Conservation (phyloP, 2,797 vertebrate species). For the Thripadectes ignobilis region DNA sequence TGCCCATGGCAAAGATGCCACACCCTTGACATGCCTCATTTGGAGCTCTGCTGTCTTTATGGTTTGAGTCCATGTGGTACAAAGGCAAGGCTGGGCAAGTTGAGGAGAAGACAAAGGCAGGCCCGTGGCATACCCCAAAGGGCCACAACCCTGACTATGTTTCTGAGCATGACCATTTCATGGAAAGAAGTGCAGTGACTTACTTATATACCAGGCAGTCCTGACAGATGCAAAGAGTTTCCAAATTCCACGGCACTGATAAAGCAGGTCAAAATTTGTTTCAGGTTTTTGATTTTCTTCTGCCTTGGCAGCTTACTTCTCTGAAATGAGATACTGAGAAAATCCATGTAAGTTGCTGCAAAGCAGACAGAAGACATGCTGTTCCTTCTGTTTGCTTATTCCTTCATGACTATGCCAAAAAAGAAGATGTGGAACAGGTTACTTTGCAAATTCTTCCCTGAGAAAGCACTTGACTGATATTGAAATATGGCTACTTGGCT, state of each 20-base stretch:
- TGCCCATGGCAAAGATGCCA: neutral
- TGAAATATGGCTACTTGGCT: neutral
- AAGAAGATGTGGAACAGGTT: neutral
- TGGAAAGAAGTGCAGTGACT: neutral
- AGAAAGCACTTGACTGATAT: neutral
- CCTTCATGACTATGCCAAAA: neutral
- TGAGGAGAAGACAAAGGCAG: neutral
- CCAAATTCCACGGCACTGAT: neutral
- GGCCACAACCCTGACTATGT: neutral
- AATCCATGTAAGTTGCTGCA: neutral
- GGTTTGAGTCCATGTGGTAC: neutral
- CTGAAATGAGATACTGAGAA: neutral
- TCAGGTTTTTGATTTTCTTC: neutral
- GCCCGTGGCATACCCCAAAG: neutral
- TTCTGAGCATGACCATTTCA: neutral
- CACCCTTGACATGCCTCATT: neutral
- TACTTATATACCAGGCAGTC: neutral
- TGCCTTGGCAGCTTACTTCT: neutral
- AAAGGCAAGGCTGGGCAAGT: conserved; percentile 1
- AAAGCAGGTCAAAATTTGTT: neutral
- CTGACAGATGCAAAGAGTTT: neutral
- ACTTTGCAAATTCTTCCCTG: conserved; percentile 2
- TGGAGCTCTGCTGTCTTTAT: neutral
- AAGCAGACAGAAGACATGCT: neutral
- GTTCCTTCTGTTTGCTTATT: conserved; percentile 4